Evolutionary conservation across 1,140 invertebrate genomes (phyloP), one percentile per base, ranked within the genome.

Genomic region (Manduca sexta): DNA sequence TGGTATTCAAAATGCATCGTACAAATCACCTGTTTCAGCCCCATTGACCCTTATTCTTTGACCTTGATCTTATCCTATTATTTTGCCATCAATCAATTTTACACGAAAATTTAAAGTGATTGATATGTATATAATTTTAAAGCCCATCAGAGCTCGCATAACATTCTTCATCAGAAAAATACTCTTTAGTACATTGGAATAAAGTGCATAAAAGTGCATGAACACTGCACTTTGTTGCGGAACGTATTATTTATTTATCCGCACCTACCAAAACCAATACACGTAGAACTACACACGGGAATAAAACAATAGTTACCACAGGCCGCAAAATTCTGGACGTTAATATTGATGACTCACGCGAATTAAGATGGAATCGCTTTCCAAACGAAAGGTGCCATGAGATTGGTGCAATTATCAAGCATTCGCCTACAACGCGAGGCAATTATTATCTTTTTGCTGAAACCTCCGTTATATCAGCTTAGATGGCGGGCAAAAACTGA

Each of bases 361-460:
- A 78, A 78, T 77, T 67, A 71, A 75, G 64, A 71, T 64, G 53
- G 61, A 54, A 70, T 70, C 65, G 74, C 80, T 84, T 84, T 84
- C 80, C 76, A 80, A 80, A 73, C 66, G 80, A 84, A 84, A 84
- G 80, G 80, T 78, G 79, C 56, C 63, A 72, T 74, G 73, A 75
- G 68, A 69, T 66, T 57, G 62, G 60, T 68, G 74, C 74, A 79
- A 83, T 83, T 77, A 80, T 64, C 60, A 66, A 48, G 52, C 60
- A 61, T 61, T 58, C 60, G 62, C 52, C 55, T 58, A 59, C 56
- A 64, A 62, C 59, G 63, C 56, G 62, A 65, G 67, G 75, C 75
- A 76, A 76, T 84, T 78, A 84, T 67, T 69, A 80, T 80, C 71
- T 82, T 82, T 84, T 84, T 82, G 76, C 80, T 58, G 53, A 64